Evolutionary conservation across 2,888 invertebrate species (phyloP), one percentile per base, ranked within the genome.

Genomic region (Punctoribates punctum): DNA sequence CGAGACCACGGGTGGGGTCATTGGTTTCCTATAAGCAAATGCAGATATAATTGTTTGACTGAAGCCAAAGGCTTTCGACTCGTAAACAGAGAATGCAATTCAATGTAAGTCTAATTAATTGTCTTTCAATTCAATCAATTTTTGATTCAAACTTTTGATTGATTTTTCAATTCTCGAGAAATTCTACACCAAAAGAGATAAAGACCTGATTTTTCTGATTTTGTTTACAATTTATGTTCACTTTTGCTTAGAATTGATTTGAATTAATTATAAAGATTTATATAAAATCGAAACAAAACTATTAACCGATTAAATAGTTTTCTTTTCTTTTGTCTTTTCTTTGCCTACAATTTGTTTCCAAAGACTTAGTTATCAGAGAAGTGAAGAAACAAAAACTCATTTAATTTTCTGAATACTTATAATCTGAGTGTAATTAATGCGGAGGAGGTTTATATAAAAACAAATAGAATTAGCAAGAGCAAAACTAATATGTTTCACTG

Each of bases 1-100:
- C 73, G 76, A 15, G 77, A 77, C 27, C 29, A 67, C 1, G 76
- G 75, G 23, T 79, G 79, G 78, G 77, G 78, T 1, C 77, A 78
- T 1, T 80, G 80, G 80, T 75, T 77, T 72, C 78, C 78, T 46
- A 77, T 79, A 0, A 79, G 78, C 23, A 75, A 78, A 42, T 80
- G 80, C 57, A 62, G 78, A 25, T 77, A 78, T 34, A 78, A 79
- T 4, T 80, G 80, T 74, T 57, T 79, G 65, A 46, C 76, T 5
- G 77, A 76, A 38, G 78, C 79, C 20, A 75, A 77, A 54, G 80
- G 80, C 34, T 78, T 80, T 67, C 78, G 79, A 29, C 65, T 80
- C n/a, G 80, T 80, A 4, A 78, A 77, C n/a, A 78, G 79, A 60
- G 79, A 80, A 34, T 80, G 80, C 57, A 79, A 78, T 51, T 75